Evolutionary conservation across 2,888 invertebrate species (phyloP), one percentile per base, ranked within the genome.

Genomic region (Elaeidobius kamerunicus): DNA sequence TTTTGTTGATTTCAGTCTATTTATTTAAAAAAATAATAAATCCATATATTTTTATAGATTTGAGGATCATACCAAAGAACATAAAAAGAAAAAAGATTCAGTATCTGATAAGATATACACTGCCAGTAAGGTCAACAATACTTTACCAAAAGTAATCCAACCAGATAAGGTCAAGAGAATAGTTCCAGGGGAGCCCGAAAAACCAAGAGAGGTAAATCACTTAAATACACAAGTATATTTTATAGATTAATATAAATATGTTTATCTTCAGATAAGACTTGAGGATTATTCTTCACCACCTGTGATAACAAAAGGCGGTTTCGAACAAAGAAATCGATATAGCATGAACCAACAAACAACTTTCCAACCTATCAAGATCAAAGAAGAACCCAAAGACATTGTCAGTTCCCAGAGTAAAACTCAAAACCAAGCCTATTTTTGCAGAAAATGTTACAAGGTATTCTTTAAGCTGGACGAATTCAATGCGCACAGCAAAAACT

Each of bases 401-500:
- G 58, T 62, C 6, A 60, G 61, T 3, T 61, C 65, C 7, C 63
- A 61, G 19, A 61, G 55, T 27, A 68, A 63, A 52, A 61, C 61
- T 5, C 65, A 67, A 43, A 73, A 67, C 50, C 72, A 74, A 55
- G 73, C 73, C 1, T 74, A 71, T 57, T 74, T 73, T 56, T 74
- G 74, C 55, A 62, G 68, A 44, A 73, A 74, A 60, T 74, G 74
- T 55, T 73, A 72, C 59, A 71, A 73, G 61, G 68, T 71, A 3
- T 74, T 74, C 60, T 71, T 71, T 56, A 73, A 72, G 57, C 57
- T 73, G 46, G 70, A 72, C 56, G 72, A 73, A 55, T 74, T 71
- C 57, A 73, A 72, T 50, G 60, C 66, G n/a, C 73, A 74, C 55
- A 69, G 69, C 54, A 66, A 65, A 50, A 66, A 64, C 39, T 69